Evolutionary conservation across 2,113 vertebrate genomes (phyloP).

Genomic region (Mola mola): DNA sequence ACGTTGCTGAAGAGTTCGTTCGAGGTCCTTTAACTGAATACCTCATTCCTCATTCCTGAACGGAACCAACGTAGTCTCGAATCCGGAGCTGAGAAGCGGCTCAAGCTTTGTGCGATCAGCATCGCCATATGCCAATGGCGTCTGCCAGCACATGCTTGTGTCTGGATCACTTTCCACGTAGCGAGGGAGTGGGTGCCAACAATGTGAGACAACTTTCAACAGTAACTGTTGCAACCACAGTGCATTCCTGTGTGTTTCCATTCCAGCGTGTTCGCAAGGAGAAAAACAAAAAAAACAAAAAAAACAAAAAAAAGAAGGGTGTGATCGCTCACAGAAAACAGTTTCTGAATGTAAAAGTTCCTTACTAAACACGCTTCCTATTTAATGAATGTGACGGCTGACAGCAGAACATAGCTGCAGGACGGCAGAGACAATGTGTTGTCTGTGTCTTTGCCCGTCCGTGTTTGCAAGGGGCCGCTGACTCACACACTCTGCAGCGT

Average conservation of each 20-base stretch:
- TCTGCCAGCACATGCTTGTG: conserved; percentile 52
- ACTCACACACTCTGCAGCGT: neutral
- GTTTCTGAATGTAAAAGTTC: neutral
- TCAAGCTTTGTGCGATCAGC: conserved; percentile 31
- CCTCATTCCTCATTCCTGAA: conserved; percentile 13
- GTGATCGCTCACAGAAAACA: conserved; percentile 14
- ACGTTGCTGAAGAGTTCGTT: conserved; percentile 35
- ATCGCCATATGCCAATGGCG: conserved; percentile 30
- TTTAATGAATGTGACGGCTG: neutral
- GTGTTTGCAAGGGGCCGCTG: conserved; percentile 3
- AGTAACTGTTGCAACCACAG: conserved; percentile 46
- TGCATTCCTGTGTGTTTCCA: conserved; percentile 62
- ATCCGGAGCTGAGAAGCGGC: conserved; percentile 31
- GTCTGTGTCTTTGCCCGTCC: conserved; percentile 5
- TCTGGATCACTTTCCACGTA: conserved; percentile 37
- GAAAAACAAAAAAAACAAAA: too few species aligned
- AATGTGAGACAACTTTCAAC: conserved; percentile 62
- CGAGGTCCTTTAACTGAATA: conserved; percentile 16
- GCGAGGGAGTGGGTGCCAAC: conserved; percentile 52
- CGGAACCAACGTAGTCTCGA: neutral
- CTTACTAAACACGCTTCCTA: neutral
- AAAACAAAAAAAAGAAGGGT: conserved; percentile 36
- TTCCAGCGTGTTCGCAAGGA: conserved; percentile 28
- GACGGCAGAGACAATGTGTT: neutral
- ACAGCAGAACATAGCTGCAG: neutral